These are phyloP conservation scores for Poecile montanus DNA, from an alignment of 2,797 vertebrate genomes.

Conservation along the genomic window DNA sequence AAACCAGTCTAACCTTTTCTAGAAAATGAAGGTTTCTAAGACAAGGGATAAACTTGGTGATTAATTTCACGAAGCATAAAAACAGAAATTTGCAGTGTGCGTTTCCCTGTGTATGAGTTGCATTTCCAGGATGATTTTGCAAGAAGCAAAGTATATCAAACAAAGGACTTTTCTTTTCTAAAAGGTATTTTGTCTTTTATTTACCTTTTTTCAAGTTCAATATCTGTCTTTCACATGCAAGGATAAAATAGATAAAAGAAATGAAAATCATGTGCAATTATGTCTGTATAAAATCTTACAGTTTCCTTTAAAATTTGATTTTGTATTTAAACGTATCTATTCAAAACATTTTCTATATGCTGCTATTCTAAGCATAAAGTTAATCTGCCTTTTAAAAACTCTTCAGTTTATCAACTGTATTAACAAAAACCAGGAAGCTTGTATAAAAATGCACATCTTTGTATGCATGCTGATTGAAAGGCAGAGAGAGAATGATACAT, in stretches of 20 bases:
- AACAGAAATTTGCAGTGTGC: neutral
- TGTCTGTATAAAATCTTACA: rapidly evolving
- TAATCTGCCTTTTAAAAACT: neutral
- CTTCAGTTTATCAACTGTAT: neutral
- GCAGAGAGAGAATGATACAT: neutral
- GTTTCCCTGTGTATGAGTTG: neutral
- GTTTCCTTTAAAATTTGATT: neutral
- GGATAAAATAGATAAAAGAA: neutral
- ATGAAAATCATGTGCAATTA: rapidly evolving
- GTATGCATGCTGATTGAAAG: neutral
- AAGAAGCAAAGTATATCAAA: neutral
- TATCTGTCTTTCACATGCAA: neutral
- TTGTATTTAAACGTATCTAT: neutral
- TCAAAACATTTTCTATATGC: neutral
- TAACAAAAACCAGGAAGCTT: neutral
- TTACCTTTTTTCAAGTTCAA: neutral
- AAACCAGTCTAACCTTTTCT: neutral
- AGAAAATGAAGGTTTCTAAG: neutral
- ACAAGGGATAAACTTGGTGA: neutral
- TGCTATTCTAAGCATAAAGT: neutral
- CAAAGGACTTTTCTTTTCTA: neutral
- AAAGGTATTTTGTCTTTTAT: neutral
- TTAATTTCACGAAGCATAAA: neutral
- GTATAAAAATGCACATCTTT: neutral
- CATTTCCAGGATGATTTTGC: neutral